phyloP scores from a whole-genome alignment of 2,888 invertebrate genomes.

The Mesorhabditis sp. region DNA sequence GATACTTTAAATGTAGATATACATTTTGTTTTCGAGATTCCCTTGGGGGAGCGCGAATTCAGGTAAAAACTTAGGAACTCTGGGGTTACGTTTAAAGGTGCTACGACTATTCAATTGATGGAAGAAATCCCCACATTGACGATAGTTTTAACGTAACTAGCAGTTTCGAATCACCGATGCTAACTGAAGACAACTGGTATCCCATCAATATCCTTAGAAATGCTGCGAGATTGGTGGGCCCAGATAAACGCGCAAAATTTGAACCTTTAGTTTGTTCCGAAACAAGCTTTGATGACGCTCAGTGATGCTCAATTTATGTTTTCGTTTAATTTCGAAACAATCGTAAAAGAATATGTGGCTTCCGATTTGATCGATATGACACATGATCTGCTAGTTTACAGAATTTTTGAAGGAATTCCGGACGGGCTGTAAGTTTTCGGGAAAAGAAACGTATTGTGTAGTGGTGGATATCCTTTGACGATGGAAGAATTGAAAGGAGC shows the following conservation, averaged over 20 bases:
- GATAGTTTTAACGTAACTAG: neutral
- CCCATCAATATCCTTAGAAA: neutral
- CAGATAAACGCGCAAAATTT: neutral
- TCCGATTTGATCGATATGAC: neutral
- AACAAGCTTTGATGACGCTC: neutral
- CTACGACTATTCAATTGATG: neutral
- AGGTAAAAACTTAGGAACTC: neutral
- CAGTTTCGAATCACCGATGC: neutral
- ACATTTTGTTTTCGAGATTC: neutral
- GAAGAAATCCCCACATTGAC: neutral
- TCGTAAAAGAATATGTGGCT: neutral
- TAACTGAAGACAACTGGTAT: neutral
- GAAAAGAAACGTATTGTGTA: neutral
- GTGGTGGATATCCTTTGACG: neutral
- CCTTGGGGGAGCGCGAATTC: neutral
- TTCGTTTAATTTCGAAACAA: neutral
- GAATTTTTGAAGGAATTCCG: neutral
- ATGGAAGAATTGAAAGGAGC: neutral
- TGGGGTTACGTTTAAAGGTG: neutral
- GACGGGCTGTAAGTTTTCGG: neutral
- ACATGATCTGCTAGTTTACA: neutral
- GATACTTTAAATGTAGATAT: neutral
- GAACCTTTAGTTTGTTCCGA: neutral
- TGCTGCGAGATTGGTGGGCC: neutral
- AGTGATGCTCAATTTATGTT: slow-evolving; percentile 4